These are phyloP conservation scores for Pangasianodon gigas DNA, from an alignment of 2,113 vertebrate genomes.

Conservation along the genomic window DNA sequence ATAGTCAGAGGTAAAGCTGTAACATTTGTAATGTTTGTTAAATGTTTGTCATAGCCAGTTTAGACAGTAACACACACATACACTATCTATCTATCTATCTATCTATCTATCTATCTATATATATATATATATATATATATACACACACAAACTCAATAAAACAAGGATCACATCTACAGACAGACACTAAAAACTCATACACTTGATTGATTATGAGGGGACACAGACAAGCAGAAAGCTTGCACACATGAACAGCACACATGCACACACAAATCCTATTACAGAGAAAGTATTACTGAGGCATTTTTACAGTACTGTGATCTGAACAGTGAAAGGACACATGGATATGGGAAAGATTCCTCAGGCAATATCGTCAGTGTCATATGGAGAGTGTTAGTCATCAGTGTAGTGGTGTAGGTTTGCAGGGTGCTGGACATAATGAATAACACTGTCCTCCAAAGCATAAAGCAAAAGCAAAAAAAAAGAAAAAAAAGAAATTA, in stretches of 20 bases:
- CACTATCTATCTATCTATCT: no score
- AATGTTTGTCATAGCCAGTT: no score
- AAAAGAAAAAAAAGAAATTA: neutral
- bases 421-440: neutral
- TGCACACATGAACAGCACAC: neutral
- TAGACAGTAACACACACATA: no score
- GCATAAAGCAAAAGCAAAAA: neutral
- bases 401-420: neutral
- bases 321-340: neutral
- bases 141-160: neutral
- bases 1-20: neutral
- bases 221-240: neutral
- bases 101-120: no score
- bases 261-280: neutral
- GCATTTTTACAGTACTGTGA: neutral
- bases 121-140: no score
- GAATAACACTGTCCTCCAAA: conserved; percentile 17
- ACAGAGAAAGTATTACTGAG: neutral
- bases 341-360: neutral
- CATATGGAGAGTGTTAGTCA: neutral
- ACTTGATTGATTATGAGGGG: neutral
- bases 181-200: neutral
- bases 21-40: no score
- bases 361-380: conserved; percentile 21
- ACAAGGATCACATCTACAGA: neutral